Evolutionary conservation across 2,888 invertebrate genomes (phyloP).

Genomic region (Cryptus armator): DNA sequence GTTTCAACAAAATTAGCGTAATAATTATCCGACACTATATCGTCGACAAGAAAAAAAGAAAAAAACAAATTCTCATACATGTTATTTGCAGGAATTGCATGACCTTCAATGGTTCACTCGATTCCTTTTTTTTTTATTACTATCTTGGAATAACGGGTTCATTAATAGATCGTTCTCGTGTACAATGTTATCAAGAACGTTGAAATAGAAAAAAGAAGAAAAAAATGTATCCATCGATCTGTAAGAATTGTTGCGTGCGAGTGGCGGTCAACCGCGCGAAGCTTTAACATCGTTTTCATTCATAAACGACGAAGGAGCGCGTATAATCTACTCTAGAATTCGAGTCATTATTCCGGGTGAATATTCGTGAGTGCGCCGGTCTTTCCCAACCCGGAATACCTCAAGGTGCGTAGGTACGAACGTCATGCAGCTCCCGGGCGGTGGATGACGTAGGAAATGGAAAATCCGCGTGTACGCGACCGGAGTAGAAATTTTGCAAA

Average conservation of each 20-base stretch:
- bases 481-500: too few relatives aligned
- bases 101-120: background rate
- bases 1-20: constrained; percentile 4
- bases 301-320: constrained; percentile 19
- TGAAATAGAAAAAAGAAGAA: background rate
- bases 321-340: constrained; percentile 29
- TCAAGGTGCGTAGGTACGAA: background rate
- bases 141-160: background rate
- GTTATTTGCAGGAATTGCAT: background rate
- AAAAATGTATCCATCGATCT: constrained; percentile 3
- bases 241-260: constrained; percentile 36
- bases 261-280: background rate
- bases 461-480: too few relatives aligned
- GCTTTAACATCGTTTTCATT: constrained; percentile 29
- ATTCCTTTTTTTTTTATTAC: too few relatives aligned
- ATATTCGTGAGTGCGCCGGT: constrained; percentile 11
- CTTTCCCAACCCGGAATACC: background rate
- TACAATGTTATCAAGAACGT: background rate
- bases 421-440: too few relatives aligned
- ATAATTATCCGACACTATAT: too few relatives aligned
- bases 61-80: too few relatives aligned
- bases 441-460: too few relatives aligned
- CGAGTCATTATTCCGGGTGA: constrained; percentile 11
- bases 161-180: constrained; percentile 23
- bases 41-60: background rate